Evolutionary conservation across 2,888 invertebrate genomes (phyloP).

Genomic region (Argyra leucocephala): DNA sequence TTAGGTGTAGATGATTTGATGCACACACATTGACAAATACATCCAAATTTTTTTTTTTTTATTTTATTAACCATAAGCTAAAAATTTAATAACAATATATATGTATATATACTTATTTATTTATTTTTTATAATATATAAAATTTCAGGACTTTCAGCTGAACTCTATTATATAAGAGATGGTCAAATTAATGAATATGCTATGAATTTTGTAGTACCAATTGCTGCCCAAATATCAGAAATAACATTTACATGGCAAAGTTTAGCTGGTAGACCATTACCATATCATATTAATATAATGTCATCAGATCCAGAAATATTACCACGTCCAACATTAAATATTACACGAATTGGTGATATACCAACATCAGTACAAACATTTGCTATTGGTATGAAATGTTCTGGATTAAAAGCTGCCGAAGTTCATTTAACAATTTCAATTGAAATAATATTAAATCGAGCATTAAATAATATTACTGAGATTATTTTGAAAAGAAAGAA

Average conservation of each 20-base stretch:
- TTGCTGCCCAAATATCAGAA: slow-evolving; percentile 72
- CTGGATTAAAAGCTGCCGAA: slow-evolving; percentile 70
- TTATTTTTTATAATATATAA: slow-evolving; percentile 24
- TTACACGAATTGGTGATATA: slow-evolving; percentile 70
- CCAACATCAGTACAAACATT: slow-evolving; percentile 71
- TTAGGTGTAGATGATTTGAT: too few species aligned
- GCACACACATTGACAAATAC: too few species aligned
- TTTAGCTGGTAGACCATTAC: slow-evolving; percentile 65
- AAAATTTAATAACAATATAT: too few species aligned
- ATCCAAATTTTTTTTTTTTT: too few species aligned
- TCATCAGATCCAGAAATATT: slow-evolving; percentile 67
- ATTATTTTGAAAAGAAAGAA: slow-evolving; percentile 74
- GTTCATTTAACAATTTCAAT: slow-evolving; percentile 73
- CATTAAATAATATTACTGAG: slow-evolving; percentile 58
- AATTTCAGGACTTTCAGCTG: slow-evolving; percentile 68
- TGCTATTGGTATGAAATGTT: slow-evolving; percentile 71
- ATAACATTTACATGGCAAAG: slow-evolving; percentile 90
- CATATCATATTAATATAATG: slow-evolving; percentile 70
- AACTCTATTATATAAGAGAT: slow-evolving; percentile 82
- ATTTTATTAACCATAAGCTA: too few species aligned
- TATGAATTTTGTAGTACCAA: slow-evolving; percentile 75
- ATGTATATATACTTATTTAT: too few species aligned
- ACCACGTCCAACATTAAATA: slow-evolving; percentile 68
- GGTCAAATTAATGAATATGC: slow-evolving; percentile 87
- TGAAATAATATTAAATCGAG: slow-evolving; percentile 65